Evolutionary conservation across 2,113 vertebrate species (phyloP), one percentile per base, ranked within the genome.

Genomic region (Calyptomena viridis): DNA sequence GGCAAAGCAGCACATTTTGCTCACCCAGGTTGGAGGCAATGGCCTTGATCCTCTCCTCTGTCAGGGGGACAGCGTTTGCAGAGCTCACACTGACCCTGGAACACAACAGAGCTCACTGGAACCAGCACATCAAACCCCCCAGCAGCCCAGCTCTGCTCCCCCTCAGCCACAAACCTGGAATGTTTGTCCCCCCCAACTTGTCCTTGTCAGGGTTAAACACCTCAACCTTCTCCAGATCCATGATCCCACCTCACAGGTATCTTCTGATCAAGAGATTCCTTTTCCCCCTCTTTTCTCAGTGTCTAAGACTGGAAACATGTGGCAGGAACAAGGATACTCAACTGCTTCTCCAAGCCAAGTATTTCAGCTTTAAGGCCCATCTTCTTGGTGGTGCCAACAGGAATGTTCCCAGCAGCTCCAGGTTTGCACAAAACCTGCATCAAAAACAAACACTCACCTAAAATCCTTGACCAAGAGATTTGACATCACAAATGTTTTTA

Each of bases 301-400:
- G 4, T 8, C 9, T 16, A 11, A 35, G 16, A 72, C 37, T 2
- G 4, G 11, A 49, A 76, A 12, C 5, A 4, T 0, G 2, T 1
- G 14, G 20, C 6, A 50, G 50, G 11, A 59, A 56, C 28, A 8
- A 11, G 5, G 27, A 80, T 31, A 98, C 98, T 98, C 96, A 98
- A 98, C 98, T 97, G 96, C 87, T 98, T 82, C 47, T 97, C 67
- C 83, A 98, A 44, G 23, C 97, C 95, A 22, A 98, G 58, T 73
- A 98, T 98, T 66, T 98, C 97, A 49, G 97, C 97, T 33, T 82
- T 39, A 31, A 98, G 78, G 39, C 80, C 93, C 31, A 40, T 12
- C 11, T 59, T 67, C n/a, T 90, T 78, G 1, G 20, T 39, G 6
- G 59, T 35, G 27, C 35, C 19, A 15, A n/a, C 28, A 3, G 23